Base-by-base conservation (phyloP, 2,888 invertebrate species). In the Onthophagus sagittarius region DNA sequence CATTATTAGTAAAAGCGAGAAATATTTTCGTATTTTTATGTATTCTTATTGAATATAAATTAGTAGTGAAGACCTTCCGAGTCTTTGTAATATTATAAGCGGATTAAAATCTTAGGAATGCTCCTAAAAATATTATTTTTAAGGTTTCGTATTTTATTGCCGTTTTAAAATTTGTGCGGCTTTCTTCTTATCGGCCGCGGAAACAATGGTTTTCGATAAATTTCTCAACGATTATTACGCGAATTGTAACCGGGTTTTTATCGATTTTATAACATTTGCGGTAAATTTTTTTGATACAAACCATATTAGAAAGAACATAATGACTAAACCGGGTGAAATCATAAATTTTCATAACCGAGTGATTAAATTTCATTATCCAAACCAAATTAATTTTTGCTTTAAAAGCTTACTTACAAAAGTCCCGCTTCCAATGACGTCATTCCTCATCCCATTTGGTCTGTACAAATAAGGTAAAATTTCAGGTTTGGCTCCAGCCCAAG, bases 401-500 rank as follows among this genome's bases (percentile, higher is more conserved):
- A 64, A 64, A 9, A 64, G 14, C 5, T 64, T 71, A 65, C 69
- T 69, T 63, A 74, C 69, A 71, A 69, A 69, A 69, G 69, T 73
- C 32, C 70, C 72, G 63, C 70, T 31, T 63, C 72, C 67, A 31
- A 70, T 72, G 33, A 62, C 32, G 14, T 53, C 71, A n/a, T 23
- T 23, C 5, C 67, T 67, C 15, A 31, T 67, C 39, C 9, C 39
- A 14, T 64, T 64, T 23, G n/a, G 9, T 67, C n/a, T 15, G 23
- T 67, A 67, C 62, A 63, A 70, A 31, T 53, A 14, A 33, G 74
- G 15, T 72, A 77, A 53, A 74, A 71, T 69, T 73, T 80, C 76
- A 71, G 79, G 77, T 69, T 76, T 77, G 5, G 82, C 81, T n/a
- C 82, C 82, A 14, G 83, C 83, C 83, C 83, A 84, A 5, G 83